Evolutionary conservation across 2,888 invertebrate genomes (phyloP).

Genomic region (Homarus gammarus): DNA sequence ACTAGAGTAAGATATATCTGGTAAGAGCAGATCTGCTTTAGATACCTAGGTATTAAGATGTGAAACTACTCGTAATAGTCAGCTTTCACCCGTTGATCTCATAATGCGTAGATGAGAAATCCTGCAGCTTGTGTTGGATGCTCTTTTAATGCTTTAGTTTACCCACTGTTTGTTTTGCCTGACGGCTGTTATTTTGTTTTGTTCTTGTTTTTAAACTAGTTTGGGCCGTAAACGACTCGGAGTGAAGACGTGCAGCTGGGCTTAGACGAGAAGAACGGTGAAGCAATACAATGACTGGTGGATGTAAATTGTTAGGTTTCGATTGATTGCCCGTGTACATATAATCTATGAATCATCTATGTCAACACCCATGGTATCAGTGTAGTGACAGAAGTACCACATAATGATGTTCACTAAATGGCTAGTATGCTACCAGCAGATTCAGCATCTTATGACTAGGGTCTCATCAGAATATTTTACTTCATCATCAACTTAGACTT

Average conservation of each 20-base stretch:
- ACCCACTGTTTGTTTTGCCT: conserved; percentile 2
- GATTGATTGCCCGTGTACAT: conserved; percentile 50
- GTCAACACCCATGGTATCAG: conserved; percentile 51
- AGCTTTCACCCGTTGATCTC: conserved; percentile 70
- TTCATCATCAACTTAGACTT: conserved; percentile 8
- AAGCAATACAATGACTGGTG: conserved; percentile 53
- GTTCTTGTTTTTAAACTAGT: conserved; percentile 59
- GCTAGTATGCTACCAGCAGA: conserved; percentile 48
- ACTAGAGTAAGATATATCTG: conserved; percentile 60
- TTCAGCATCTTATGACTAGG: conserved; percentile 19
- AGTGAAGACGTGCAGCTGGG: conserved; percentile 53
- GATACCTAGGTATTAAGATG: conserved; percentile 46
- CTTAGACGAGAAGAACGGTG: conserved; percentile 30
- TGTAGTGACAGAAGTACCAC: conserved; percentile 28
- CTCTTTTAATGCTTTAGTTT: conserved; percentile 9
- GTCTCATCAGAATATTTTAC: conserved; percentile 18
- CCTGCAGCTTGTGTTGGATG: conserved; percentile 63
- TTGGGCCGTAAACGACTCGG: conserved; percentile 54
- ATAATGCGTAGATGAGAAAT: conserved; percentile 46
- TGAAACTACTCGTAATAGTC: conserved; percentile 55
- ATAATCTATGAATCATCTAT: conserved; percentile 41
- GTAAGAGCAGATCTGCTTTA: conserved; percentile 61
- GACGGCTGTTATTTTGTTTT: conserved; percentile 44
- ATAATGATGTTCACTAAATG: conserved; percentile 41
- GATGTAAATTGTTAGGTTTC: conserved; percentile 39